Evolutionary conservation across 2,113 vertebrate species (phyloP).

Genomic region (Chroicocephalus ridibundus): DNA sequence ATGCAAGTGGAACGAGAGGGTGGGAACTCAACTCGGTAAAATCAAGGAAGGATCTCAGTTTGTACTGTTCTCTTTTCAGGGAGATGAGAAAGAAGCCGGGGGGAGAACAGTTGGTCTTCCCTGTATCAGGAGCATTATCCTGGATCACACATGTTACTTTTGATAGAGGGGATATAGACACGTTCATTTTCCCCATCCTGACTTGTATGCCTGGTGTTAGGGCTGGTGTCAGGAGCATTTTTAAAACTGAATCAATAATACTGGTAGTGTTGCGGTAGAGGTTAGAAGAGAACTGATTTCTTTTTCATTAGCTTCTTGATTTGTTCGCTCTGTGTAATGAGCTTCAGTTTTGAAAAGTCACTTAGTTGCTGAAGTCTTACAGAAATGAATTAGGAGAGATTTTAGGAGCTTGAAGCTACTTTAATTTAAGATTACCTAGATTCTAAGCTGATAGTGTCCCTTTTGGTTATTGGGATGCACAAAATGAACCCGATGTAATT

Average conservation of each 20-base stretch:
- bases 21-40: background rate
- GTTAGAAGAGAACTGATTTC: background rate
- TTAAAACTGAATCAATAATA: background rate
- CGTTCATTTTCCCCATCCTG: background rate
- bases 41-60: background rate
- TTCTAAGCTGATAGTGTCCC: background rate
- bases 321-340: background rate
- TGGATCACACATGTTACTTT: background rate
- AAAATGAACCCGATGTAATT: background rate
- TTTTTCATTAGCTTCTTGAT: background rate
- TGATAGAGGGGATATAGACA: background rate
- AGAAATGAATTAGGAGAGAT: background rate
- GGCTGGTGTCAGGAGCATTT: background rate
- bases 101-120: background rate
- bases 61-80: background rate
- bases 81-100: background rate
- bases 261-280: background rate
- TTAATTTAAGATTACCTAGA: background rate
- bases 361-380: background rate
- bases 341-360: background rate
- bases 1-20: background rate
- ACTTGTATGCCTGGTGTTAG: accelerated
- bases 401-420: background rate
- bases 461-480: background rate
- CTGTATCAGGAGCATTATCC: background rate